Percentiles rank a stretch among this genome's conserved stretches.
phyloP scores from a whole-genome alignment of 2,888 invertebrate species.

The Syritta pipiens region DNA sequence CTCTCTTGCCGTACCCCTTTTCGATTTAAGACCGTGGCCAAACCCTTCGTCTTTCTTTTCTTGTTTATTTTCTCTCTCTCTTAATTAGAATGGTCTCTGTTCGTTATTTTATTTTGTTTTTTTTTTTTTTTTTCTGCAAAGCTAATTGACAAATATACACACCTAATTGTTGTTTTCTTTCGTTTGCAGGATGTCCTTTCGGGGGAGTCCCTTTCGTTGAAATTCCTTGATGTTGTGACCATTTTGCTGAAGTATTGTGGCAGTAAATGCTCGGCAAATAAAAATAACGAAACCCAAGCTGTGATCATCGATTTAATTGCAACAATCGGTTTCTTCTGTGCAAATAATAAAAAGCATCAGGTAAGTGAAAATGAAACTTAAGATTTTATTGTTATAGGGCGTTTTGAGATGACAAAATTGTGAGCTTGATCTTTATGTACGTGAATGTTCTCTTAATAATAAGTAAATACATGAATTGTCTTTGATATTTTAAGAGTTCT shows the following conservation, averaged over 20 bases:
- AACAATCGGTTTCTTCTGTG: conserved; percentile 78
- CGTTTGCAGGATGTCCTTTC: conserved; percentile 76
- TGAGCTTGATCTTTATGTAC: no score
- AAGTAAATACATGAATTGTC: no score
- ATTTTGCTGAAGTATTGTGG: conserved; percentile 77
- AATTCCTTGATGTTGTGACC: conserved; percentile 78
- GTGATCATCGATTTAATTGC: conserved; percentile 79
- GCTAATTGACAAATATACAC: conserved; percentile 59
- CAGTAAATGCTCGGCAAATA: conserved; percentile 72
- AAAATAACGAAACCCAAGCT: conserved; percentile 77
- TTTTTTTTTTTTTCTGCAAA: conserved; percentile 46
- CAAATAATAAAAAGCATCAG: conserved; percentile 78
- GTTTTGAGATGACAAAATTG: no score
- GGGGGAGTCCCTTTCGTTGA: conserved; percentile 76
- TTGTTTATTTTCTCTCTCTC: conserved; percentile 74
- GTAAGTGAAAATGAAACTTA: conserved; percentile 68
- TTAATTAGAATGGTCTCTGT: conserved; percentile 74
- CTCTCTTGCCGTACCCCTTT: neutral
- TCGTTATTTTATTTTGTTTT: conserved; percentile 22
- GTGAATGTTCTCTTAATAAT: no score
- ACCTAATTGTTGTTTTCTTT: conserved; percentile 31
- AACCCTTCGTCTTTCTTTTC: conserved; percentile 70
- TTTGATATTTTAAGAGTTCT: no score
- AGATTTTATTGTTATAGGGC: neutral
- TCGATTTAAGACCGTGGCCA: conserved; percentile 16